Base-by-base conservation (phyloP, 2,113 vertebrate species). In the Tenebrosternarchus preto region DNA sequence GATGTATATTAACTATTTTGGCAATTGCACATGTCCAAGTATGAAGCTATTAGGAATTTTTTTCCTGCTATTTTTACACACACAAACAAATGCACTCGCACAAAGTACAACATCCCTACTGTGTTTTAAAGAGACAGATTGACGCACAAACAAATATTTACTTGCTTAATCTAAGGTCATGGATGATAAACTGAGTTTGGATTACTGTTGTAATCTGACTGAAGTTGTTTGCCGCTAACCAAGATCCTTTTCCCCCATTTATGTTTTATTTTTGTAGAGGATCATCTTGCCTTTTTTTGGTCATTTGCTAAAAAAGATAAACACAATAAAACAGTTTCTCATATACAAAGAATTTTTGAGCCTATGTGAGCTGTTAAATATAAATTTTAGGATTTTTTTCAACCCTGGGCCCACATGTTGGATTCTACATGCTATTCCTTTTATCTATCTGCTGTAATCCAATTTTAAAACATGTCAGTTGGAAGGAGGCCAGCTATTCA, bases 1-100 rank as follows among this genome's bases (percentile, higher is more conserved):
- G 12, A 43, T 84, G 81, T 81, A 81, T 81, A 80, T 77, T 20
- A 36, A 80, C 11, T 0, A 17, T 59, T 69, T 76, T 69, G 22
- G 39, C 24, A 29, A 15, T 46, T 55, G 22, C 33, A 59, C 17
- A 59, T 55, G 46, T 66, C 55, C 27, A 53, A 75, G 67, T 76
- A 36, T 24, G 0, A n/a, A 2, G 66, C 15, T 25, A n/a, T 59
- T 9, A 8, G 22, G 53, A 8, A n/a, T 66, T 25, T 33, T 25
- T 15, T 36, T 16, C n/a, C 31, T 22, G 64, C 64, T 68, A 39
- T 68, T 22, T 33, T 66, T 9, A 20, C 29, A 36, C 9, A 12
- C 24, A 63, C 59, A 59, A 6, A 60, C 29, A 50, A 2, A 36
- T n/a, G n/a, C n/a, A n/a, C n/a, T n/a, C n/a, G n/a, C 19, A 8